phyloP scores from a whole-genome alignment of 2,797 vertebrate species.

The Propithecus perrieri region DNA sequence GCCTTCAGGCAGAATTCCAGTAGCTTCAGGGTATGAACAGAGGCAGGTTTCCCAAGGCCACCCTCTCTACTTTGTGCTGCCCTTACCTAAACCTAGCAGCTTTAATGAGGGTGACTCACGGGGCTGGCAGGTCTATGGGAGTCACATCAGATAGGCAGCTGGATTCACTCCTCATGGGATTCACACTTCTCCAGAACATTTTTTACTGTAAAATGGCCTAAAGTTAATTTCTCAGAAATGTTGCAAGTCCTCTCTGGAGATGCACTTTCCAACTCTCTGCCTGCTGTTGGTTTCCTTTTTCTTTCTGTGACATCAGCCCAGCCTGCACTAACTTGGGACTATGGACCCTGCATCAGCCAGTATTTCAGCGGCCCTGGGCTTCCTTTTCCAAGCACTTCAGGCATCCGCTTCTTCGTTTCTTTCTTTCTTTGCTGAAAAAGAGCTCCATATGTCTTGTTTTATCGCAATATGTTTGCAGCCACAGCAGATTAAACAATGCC shows the following conservation, averaged over 20 bases:
- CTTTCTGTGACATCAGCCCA: not conserved
- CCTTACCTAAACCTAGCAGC: not conserved
- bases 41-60: not conserved
- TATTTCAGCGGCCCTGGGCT: not conserved
- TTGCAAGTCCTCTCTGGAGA: not conserved
- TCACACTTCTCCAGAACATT: not conserved
- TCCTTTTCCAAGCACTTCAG: not conserved
- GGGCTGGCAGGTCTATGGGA: not conserved
- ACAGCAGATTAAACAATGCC: conserved; percentile 56
- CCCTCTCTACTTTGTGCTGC: not conserved
- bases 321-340: not conserved
- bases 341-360: not conserved
- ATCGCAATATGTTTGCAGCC: conserved; percentile 44
- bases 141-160: not conserved
- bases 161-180: not conserved
- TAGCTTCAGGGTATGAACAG: not conserved
- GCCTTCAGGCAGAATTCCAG: not conserved
- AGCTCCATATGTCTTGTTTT: conserved; percentile 49
- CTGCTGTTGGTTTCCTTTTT: not conserved
- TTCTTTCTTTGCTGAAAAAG: conserved; percentile 49
- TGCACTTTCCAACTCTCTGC: not conserved
- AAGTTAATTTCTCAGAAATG: conserved; percentile 26
- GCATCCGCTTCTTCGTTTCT: conserved; percentile 27
- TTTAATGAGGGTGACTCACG: not conserved
- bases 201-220: not conserved